Evolutionary conservation across 2,888 invertebrate species (phyloP), one percentile per base, ranked within the genome.

Genomic region (Drosophila prolongata): DNA sequence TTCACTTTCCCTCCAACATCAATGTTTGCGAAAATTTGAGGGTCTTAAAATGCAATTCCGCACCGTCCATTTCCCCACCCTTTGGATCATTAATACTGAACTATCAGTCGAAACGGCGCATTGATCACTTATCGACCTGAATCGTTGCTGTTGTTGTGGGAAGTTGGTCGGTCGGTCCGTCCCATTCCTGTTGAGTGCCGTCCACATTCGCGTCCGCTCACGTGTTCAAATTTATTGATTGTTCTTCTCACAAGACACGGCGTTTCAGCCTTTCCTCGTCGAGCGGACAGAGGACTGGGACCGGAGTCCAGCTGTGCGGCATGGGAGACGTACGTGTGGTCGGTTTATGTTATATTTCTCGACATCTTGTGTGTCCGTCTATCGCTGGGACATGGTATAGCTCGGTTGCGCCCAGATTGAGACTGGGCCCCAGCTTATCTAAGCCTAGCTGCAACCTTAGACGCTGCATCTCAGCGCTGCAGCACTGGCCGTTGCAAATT

Each of bases 191-290:
- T 42, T 54, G 44, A 64, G 58, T 58, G 64, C 53, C 55, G 70
- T 83, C 72, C 47, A 60, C 79, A 74, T 81, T 79, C 64, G 85
- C 70, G 87, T 79, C 77, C 90, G 92, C 90, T 92, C 91, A 91
- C 91, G 92, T 92, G 92, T 92, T 91, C 89, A 92, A 92, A 92
- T 92, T 92, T 92, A 92, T 92, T 92, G 91, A 91, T 92, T 91
- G 91, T 91, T 90, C 79, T 84, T 76, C 79, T 80, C 77, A 86
- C 89, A 86, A 87, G 78, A 80, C 75, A 85, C 83, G 83, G 88
- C 81, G 86, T 76, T 77, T 69, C 19, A 64, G 56, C 57, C 37
- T 53, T 72, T 53, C n/a, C 44, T 46, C 38, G 16, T 50, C 46
- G 38, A 47, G 61, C 42, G 60, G 37, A 46, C 34, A 34, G 47